These are phyloP conservation scores for Harpagus bidentatus DNA, from an alignment of 2,113 vertebrate species.

Conservation along the genomic window DNA sequence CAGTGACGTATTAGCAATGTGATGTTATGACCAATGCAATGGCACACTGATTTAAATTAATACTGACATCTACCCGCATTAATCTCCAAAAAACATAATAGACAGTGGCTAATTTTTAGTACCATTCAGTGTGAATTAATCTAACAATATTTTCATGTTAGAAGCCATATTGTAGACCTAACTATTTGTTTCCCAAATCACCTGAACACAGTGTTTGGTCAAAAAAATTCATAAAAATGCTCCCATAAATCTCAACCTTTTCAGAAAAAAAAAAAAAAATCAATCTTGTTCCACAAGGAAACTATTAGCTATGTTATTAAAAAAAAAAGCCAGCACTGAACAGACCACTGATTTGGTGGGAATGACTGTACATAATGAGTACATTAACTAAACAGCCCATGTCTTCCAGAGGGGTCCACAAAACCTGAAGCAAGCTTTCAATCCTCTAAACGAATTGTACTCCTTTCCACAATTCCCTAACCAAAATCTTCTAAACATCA, in stretches of 20 bases:
- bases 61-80: neutral
- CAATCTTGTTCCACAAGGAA: no score
- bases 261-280: no score
- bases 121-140: neutral
- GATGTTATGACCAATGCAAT: neutral
- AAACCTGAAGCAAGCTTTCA: neutral
- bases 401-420: neutral
- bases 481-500: neutral
- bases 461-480: neutral
- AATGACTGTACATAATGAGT: neutral
- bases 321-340: neutral
- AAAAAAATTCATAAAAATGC: neutral
- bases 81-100: neutral
- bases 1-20: neutral
- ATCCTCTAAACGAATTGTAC: neutral
- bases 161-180: neutral
- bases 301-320: neutral
- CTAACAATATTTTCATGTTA: neutral
- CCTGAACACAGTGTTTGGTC: neutral
- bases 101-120: neutral
- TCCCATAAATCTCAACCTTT: neutral
- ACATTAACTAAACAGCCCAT: neutral
- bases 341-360: neutral
- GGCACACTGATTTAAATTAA: neutral
- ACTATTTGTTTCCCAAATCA: neutral